Evolutionary conservation across 2,113 vertebrate genomes (phyloP), one percentile per base, ranked within the genome.

Genomic region (Ia io): DNA sequence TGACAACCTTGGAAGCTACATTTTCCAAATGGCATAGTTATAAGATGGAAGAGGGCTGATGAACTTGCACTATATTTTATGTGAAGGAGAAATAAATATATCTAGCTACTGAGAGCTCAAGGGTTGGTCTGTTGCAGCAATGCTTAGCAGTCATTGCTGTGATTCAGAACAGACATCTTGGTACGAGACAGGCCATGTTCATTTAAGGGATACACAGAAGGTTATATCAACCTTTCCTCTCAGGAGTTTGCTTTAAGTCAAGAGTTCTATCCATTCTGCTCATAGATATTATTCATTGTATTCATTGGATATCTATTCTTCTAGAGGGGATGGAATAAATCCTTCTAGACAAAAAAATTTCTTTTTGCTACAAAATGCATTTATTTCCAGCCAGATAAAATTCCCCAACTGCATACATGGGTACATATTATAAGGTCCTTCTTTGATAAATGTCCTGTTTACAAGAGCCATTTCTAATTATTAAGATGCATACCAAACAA

Each of bases 301-400:
- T 74, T 84, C 61, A 93, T 3, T 73, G 69, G 84, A 17, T 90
- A 53, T 74, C 35, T 84, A 10, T 28, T 53, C 25, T 77, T 59
- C 1, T n/a, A 70, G 35, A 37, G 10, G n/a, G 40, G 22, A 77
- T 22, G 9, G 25, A 28, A 88, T 40, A 94, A 90, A 92, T 90
- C 17, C 28, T 93, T 90, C 71, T 9, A 28, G 44, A 90, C 73
- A 85, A 93, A 82, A 61, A 49, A 73, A 44, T 82, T 90, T 67
- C 25, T 53, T 92, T 97, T 97, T 97, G 96, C 40, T 97, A 97
- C 93, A 97, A 97, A 97, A 97, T 74, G 85, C 69, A 51, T 97
- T 97, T 97, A 97, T 97, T 97, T 96, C 65, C 93, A 94, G 82
- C 42, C 82, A 83, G 88, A 94, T 93, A 94, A 97, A 88, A 92